These are phyloP conservation scores for Prietella phreatophila DNA, from an alignment of 2,113 vertebrate species.

Conservation along the genomic window DNA sequence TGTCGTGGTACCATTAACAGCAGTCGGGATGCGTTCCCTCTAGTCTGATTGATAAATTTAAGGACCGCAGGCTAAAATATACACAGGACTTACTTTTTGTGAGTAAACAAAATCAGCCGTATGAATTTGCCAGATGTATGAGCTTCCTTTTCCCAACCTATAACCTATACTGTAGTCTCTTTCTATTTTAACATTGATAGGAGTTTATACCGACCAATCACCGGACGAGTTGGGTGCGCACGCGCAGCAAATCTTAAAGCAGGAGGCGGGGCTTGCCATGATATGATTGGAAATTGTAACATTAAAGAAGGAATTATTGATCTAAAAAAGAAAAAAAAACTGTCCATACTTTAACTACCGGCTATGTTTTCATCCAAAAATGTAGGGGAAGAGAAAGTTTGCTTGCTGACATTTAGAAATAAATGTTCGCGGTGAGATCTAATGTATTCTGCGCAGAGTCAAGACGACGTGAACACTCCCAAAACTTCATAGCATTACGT, in stretches of 20 bases:
- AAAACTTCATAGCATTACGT: constrained; percentile 25
- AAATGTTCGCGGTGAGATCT: background rate
- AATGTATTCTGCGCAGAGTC: background rate
- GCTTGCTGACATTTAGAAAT: background rate
- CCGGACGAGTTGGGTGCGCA: background rate
- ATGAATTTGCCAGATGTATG: too few relatives aligned
- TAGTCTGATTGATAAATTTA: too few relatives aligned
- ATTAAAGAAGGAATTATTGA: background rate
- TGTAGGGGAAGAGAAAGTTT: background rate
- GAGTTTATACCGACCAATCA: background rate
- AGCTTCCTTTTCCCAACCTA: too few relatives aligned
- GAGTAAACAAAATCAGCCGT: too few relatives aligned
- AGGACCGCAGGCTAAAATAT: too few relatives aligned
- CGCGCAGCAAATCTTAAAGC: background rate
- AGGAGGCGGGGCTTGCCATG: background rate
- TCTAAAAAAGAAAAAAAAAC: background rate
- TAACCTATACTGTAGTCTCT: too few relatives aligned
- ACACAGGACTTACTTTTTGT: too few relatives aligned
- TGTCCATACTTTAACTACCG: background rate
- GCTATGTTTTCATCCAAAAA: background rate
- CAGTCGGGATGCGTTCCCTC: too few relatives aligned
- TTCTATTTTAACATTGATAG: background rate
- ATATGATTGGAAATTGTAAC: too few relatives aligned
- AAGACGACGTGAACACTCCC: constrained; percentile 6
- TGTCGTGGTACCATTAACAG: too few relatives aligned